These are phyloP conservation scores for Eremophila alpestris DNA, from an alignment of 2,797 vertebrate species.

Conservation along the genomic window DNA sequence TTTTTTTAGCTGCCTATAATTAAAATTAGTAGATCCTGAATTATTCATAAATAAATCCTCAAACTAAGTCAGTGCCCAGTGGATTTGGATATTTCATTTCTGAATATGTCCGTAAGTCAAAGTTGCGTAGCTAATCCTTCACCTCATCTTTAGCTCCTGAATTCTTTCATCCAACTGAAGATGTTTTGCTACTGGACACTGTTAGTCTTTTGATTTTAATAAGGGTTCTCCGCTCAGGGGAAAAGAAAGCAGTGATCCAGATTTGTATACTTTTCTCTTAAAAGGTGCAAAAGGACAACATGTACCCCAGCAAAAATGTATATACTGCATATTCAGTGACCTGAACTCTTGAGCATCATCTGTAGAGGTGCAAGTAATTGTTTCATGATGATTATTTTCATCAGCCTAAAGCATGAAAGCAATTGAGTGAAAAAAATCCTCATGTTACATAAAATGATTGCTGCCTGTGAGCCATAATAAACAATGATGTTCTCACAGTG, in stretches of 20 bases:
- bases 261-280: background rate
- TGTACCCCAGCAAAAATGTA: background rate
- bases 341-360: slow-evolving; percentile 51
- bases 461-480: slow-evolving; percentile 84
- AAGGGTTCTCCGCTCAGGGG: background rate
- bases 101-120: background rate
- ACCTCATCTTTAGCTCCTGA: background rate
- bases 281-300: background rate
- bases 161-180: background rate
- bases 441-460: slow-evolving; percentile 83
- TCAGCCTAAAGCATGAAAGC: slow-evolving; percentile 76
- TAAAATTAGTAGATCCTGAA: slow-evolving; percentile 44
- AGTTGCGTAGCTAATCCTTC: background rate
- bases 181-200: background rate
- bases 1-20: slow-evolving; percentile 57
- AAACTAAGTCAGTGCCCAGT: slow-evolving; percentile 32
- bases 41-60: slow-evolving; percentile 55
- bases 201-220: background rate
- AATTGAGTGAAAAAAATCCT: slow-evolving; percentile 82
- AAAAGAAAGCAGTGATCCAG: background rate
- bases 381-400: slow-evolving; percentile 76
- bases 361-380: slow-evolving; percentile 68
- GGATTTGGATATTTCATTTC: background rate
- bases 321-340: background rate
- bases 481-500: slow-evolving; percentile 77